Evolutionary conservation across 1,140 invertebrate species (phyloP).

Genomic region (Homarus americanus): DNA sequence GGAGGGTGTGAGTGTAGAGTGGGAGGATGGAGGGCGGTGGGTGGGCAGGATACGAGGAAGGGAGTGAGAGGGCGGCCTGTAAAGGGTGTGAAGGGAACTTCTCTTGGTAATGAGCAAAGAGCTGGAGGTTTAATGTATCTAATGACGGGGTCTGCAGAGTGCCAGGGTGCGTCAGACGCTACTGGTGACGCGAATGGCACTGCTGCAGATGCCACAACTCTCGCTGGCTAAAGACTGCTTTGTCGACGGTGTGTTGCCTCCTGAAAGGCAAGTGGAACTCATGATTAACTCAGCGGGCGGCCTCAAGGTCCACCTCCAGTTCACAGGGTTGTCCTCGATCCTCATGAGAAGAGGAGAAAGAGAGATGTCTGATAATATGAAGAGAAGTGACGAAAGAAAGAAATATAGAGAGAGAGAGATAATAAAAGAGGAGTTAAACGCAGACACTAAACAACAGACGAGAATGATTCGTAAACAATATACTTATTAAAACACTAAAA

Average conservation of each 20-base stretch:
- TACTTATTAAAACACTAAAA: too few species aligned
- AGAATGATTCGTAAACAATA: too few species aligned
- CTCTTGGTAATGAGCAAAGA: slow-evolving; percentile 41
- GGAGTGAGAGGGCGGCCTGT: slow-evolving; percentile 8
- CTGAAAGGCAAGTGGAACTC: not conserved
- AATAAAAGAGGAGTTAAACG: too few species aligned
- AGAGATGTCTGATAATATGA: too few species aligned
- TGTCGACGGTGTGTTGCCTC: not conserved
- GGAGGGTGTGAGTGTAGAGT: not conserved
- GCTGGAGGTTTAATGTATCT: slow-evolving; percentile 58
- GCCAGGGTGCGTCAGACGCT: slow-evolving; percentile 50
- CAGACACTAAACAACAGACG: too few species aligned
- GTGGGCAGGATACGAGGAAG: not conserved
- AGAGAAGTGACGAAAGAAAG: too few species aligned
- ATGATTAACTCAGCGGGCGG: slow-evolving; percentile 12
- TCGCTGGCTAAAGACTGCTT: not conserved
- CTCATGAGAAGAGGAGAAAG: not conserved
- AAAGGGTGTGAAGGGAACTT: slow-evolving; percentile 19
- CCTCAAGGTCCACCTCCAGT: not conserved
- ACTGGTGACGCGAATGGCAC: slow-evolving; percentile 30
- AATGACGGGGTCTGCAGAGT: slow-evolving; percentile 60
- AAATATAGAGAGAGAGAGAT: too few species aligned
- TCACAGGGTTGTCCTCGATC: not conserved
- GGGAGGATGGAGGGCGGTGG: not conserved
- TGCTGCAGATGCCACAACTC: not conserved